Conservation (phyloP, 2,888 invertebrate genomes). For the Tortricodes alternella region DNA sequence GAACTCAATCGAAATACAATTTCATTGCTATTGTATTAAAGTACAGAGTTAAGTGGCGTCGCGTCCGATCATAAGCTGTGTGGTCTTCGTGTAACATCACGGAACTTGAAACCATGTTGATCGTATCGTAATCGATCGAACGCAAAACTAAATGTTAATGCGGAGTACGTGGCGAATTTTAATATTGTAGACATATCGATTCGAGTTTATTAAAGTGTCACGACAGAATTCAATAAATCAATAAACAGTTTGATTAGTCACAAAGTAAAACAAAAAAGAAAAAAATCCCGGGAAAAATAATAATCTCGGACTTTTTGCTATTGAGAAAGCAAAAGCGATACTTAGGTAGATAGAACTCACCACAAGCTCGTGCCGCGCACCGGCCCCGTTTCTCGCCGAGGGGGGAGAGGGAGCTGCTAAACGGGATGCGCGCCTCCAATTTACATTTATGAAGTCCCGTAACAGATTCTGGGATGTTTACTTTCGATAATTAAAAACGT, state of each 20-base stretch:
- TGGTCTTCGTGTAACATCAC: conserved; percentile 38
- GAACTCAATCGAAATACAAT: neutral
- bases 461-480: conserved; percentile 78
- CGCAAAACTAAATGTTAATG: conserved; percentile 13
- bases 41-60: neutral
- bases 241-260: neutral
- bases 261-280: neutral
- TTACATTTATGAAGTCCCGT: conserved; percentile 81
- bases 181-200: neutral
- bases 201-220: no score
- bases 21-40: neutral
- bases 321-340: conserved; percentile 15
- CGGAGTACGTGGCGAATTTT: neutral
- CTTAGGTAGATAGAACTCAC: conserved; percentile 9
- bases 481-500: conserved; percentile 80
- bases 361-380: neutral
- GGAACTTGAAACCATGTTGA: conserved; percentile 38
- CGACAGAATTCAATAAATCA: no score
- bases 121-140: conserved; percentile 22
- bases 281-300: neutral
- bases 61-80: conserved; percentile 31
- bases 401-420: conserved; percentile 53
- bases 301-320: conserved; percentile 1
- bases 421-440: conserved; percentile 79
- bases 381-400: conserved; percentile 23